A percentile compares a stretch with the other conserved stretches of the same genome.
Evolutionary conservation across 64 coral and sea anemone species (phyloP).

Genomic region (Stylophora pistillata): DNA sequence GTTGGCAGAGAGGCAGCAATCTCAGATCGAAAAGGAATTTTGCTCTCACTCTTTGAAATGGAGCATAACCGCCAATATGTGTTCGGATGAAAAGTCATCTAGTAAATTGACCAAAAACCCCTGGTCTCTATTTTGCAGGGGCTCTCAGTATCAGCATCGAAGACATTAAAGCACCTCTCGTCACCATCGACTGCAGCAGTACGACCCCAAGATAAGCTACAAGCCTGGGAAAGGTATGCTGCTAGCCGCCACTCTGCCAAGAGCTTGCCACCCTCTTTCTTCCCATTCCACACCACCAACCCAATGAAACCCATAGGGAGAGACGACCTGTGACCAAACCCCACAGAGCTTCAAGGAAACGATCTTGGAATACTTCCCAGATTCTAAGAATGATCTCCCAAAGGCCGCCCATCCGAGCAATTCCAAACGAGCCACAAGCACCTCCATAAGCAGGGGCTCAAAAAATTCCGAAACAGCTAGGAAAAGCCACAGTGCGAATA

Average conservation of each 20-base stretch:
- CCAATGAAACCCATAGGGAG: neutral
- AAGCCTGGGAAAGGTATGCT: conserved; percentile 3
- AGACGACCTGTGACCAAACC: neutral
- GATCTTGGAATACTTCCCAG: neutral
- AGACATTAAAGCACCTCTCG: no score
- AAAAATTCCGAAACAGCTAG: no score
- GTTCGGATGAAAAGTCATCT: neutral
- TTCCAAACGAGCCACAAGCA: no score
- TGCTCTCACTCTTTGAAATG: neutral
- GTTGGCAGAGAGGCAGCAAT: conserved; percentile 6
- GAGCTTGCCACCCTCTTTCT: neutral
- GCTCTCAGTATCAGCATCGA: no score
- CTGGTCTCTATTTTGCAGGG: no score
- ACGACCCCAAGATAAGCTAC: conserved; percentile 28
- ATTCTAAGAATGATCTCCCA: neutral
- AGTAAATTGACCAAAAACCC: neutral
- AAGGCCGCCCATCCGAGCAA: neutral
- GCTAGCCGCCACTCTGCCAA: conserved; percentile 8
- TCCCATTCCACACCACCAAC: no score
- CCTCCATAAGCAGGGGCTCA: no score
- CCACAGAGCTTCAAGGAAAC: neutral
- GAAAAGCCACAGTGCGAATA: no score
- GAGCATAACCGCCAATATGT: conserved; percentile 33
- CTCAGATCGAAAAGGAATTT: conserved; percentile 49
- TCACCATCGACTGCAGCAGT: conserved; percentile 20